Evolutionary conservation across 2,113 vertebrate species (phyloP), one percentile per base, ranked within the genome.

Genomic region (Cavia porcellus): DNA sequence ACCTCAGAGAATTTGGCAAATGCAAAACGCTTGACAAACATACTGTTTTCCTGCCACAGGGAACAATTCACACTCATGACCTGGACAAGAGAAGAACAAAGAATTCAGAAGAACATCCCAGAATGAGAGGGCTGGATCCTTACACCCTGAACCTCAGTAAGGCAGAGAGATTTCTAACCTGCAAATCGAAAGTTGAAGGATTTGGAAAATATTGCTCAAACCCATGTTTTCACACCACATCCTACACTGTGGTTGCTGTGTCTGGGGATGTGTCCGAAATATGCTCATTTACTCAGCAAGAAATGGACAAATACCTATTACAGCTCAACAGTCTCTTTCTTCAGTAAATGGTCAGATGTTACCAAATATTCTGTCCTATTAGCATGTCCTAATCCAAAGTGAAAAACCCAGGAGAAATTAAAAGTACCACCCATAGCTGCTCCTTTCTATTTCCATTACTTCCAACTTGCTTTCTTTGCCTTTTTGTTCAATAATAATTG

Each of bases 1-100:
- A 42, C 38, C 9, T 84, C 77, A 32, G 96, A 98, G 96, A 96
- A 98, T 64, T 50, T 95, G 87, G 57, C 62, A 92, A 97, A 97
- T 0, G 20, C 42, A 38, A 97, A 97, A 7, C 0, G 62, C 61
- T 81, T 93, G 25, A 97, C 64, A 25, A 75, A 88, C 6, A 85
- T 17, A 57, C 77, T 66, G 85, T 95, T 96, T 15, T 96, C 95
- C 32, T 88, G 90, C 96, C 94, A 91, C 70, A 85, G 11, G 10
- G 94, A 96, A 3, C 94, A 97, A 25, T 47, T 96, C 82, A 94
- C 4, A 59, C 2, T 94, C 97, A 96, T 96, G 59, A 70, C 82
- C 96, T 94, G 55, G 35, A 50, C 57, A 32, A 93, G 25, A 88
- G 70, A 90, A 57, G 52, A 35, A 7, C 5, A 70, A 22, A 79